phyloP scores from a whole-genome alignment of 2,888 invertebrate genomes.

The Hemaris fuciformis region DNA sequence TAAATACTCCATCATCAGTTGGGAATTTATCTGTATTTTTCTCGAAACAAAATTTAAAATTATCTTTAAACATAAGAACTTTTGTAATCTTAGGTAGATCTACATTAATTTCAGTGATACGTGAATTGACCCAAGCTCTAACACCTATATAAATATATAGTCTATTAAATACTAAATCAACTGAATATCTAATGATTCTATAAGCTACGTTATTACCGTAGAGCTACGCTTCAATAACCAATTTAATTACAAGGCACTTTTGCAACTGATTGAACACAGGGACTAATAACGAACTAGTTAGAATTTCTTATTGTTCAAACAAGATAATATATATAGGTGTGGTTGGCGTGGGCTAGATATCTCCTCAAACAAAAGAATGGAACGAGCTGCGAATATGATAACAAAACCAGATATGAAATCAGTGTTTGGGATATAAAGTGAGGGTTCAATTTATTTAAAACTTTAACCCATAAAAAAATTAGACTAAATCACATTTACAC shows the following conservation, averaged over 20 bases:
- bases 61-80: too few species aligned
- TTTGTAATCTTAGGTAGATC: too few species aligned
- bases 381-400: constrained; percentile 48
- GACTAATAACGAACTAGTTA: constrained; percentile 2
- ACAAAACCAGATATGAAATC: constrained; percentile 5
- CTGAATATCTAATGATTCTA: background rate
- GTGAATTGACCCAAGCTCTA: too few species aligned
- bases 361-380: constrained; percentile 48
- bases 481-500: background rate
- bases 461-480: background rate
- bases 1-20: too few species aligned
- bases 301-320: constrained; percentile 1
- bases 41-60: too few species aligned
- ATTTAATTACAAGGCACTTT: background rate
- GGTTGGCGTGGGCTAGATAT: constrained; percentile 33
- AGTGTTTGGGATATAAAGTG: background rate
- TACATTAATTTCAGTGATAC: too few species aligned
- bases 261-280: background rate
- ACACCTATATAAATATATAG: background rate
- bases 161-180: background rate
- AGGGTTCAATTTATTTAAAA: background rate
- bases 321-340: constrained; percentile 25
- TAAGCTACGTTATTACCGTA: background rate
- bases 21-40: too few species aligned
- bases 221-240: background rate